Evolutionary conservation across 2,797 vertebrate genomes (phyloP), one percentile per base, ranked within the genome.

Genomic region (Ctenopoma multispine): DNA sequence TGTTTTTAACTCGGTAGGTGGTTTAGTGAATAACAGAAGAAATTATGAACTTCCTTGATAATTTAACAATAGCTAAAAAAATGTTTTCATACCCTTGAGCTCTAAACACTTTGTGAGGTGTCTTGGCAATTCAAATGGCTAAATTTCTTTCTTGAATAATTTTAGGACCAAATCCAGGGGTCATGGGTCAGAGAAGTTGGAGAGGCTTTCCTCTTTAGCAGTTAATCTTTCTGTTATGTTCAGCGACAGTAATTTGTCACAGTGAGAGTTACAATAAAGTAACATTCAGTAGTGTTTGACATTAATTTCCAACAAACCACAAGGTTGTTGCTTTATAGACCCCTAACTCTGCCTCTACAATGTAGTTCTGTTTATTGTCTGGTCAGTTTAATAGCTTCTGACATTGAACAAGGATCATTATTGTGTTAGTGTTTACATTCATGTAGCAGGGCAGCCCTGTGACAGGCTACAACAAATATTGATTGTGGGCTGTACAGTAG

Each of bases 391-490:
- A 79, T 58, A 59, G 31, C 59, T 17, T 41, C 38, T 63, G 63
- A 76, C 54, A 61, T 48, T 1, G 4, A 63, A 54, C 60, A 66
- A 20, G 55, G 41, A 66, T 83, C 51, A 56, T 79, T 47, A 77
- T 43, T 65, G 20, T 69, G 31, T 17, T 8, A 34, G 38, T 78
- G 70, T 81, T 77, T 77, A 66, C 38, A 54, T 60, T 72, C 48
- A 71, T 59, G 50, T 38, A 49, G 59, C 57, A 20, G 63, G 67
- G 63, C 63, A 20, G 36, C 62, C 27, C 44, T 21, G 62, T 58
- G 63, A 69, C 69, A 44, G 48, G 27, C 56, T n/a, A 54, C 51
- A 49, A 62, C 73, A 69, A 72, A 74, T 80, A 85, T 85, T 77
- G 82, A 80, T 81, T 43, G 72, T 57, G 67, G 56, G 36, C 61